Conservation (phyloP, 2,888 invertebrate species). For the Ochropleura leucogaster region DNA sequence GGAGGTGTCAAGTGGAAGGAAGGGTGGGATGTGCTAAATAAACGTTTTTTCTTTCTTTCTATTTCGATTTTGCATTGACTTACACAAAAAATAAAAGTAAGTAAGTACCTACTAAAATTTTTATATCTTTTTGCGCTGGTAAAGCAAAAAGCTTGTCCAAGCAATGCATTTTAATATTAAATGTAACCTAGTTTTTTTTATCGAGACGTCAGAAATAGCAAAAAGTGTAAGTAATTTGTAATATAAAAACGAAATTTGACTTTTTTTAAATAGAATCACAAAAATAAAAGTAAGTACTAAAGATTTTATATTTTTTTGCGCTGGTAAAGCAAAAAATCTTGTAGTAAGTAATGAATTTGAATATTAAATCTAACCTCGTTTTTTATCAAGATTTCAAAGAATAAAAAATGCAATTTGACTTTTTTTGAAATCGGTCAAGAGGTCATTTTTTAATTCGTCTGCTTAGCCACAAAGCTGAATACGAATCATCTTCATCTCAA, state of each 20-base stretch:
- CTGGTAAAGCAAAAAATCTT: conserved; percentile 1
- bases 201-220: neutral
- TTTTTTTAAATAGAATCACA: neutral
- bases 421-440: neutral
- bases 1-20: no score
- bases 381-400: neutral
- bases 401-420: neutral
- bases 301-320: neutral
- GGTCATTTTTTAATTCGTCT: neutral
- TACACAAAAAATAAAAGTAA: conserved; percentile 3
- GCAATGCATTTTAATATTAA: neutral
- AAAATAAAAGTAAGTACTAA: neutral
- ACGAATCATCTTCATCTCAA: no score
- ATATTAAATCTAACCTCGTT: neutral
- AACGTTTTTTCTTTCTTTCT: no score
- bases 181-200: neutral
- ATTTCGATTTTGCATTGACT: neutral
- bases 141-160: neutral
- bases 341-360: neutral
- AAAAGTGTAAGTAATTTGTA: neutral
- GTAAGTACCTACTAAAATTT: neutral
- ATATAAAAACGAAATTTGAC: no score
- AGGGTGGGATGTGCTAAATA: no score
- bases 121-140: neutral
- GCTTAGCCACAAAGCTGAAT: no score